Conservation (phyloP, 2,888 invertebrate species). For the Caenorhabditis zanzibari region DNA sequence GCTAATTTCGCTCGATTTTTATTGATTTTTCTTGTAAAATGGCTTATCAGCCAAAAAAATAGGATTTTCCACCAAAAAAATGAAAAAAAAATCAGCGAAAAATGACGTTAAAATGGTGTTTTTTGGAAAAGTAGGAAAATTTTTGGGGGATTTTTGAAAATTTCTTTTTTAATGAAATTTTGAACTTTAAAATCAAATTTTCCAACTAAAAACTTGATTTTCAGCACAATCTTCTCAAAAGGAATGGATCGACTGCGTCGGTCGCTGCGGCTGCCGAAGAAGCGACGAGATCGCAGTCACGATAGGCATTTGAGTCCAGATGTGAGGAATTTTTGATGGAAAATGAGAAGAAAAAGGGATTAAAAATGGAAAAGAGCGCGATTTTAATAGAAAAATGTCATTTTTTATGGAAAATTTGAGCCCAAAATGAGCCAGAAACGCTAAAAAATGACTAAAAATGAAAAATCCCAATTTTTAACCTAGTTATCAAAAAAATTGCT, state of each 20-base stretch:
- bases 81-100: background rate
- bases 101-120: background rate
- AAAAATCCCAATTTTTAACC: too few species aligned
- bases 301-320: conserved; percentile 49
- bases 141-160: background rate
- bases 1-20: conserved; percentile 38
- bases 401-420: too few species aligned
- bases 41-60: background rate
- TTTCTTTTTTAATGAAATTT: background rate
- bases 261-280: conserved; percentile 88
- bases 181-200: background rate
- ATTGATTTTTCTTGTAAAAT: conserved; percentile 15
- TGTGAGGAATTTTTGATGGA: background rate
- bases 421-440: background rate
- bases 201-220: conserved; percentile 19
- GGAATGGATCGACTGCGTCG: conserved; percentile 87
- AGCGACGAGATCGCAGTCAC: conserved; percentile 86
- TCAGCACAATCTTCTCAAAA: conserved; percentile 67
- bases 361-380: background rate
- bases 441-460: background rate
- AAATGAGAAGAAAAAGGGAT: background rate
- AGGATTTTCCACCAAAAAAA: background rate
- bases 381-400: too few species aligned
- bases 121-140: background rate
- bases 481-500: too few species aligned